Base-by-base conservation (phyloP, 35 echinoderm and acorn worm genomes). In the Acanthaster planci region DNA sequence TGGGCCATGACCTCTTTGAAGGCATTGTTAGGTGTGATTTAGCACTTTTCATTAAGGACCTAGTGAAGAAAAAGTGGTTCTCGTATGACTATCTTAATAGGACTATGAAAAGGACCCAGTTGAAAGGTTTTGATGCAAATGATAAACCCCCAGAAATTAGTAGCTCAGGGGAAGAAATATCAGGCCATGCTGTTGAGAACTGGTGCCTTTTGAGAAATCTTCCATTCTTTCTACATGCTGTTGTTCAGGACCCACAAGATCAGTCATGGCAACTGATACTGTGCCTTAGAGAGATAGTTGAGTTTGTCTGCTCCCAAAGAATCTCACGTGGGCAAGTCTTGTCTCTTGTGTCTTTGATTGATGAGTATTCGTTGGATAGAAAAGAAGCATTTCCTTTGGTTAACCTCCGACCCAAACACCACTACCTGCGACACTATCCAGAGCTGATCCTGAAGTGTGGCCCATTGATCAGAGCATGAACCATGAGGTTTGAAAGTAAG, bases 1-100 rank as follows among this genome's bases (percentile, higher is more conserved):
- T 93, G 16, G 91, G 80, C 2, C 91, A 93, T 76, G 91, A 93
- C 44, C 29, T 93, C 0, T 93, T 93, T 89, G 91, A 93, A 52
- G 91, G 91, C 0, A 75, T 93, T 40, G 86, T 89, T 40, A 31
- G 57, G 8, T 89, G 80, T 80, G 91, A 93, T 56, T 36, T 93
- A 12, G 86, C 86, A 44, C 16, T 89, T 51, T 85, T 80, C 22
- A 58, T 93, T 14, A 68, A 85, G 12, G 77, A 89, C 38, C 67
- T 89, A n/a, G 51, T 93, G 0, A 88, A 86, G 56, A 52, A 85
- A 44, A 47, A 89, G 9, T 93, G 86, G 91, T 93, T 93, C 52
- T 53, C 91, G 21, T 89, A 89, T 78, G 52, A 80, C 27, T 37
- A 67, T 16, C 54, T 93, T 2, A 93, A 93, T 60, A 84, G 56